These are phyloP conservation scores for Ursus arctos DNA, from an alignment of 2,113 vertebrate species.

Conservation along the genomic window DNA sequence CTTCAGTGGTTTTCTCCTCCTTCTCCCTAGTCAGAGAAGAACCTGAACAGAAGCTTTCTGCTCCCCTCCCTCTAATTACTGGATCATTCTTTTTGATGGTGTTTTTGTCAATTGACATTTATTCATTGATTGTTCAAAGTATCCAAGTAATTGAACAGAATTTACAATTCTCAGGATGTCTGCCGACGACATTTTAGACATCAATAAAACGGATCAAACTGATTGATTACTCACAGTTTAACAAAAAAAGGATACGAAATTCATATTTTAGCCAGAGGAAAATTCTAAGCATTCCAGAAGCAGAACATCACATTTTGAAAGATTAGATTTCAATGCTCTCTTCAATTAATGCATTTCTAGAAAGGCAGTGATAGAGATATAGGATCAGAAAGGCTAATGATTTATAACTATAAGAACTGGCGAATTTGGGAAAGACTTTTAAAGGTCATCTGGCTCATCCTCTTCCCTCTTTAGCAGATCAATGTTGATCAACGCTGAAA, in stretches of 20 bases:
- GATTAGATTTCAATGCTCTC: slow-evolving; percentile 7
- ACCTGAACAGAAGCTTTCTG: neutral
- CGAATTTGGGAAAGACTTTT: neutral
- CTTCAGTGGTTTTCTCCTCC: neutral
- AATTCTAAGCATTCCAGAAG: neutral
- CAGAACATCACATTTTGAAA: neutral
- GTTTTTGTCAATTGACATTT: neutral
- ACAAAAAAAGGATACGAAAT: neutral
- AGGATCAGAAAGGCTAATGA: neutral
- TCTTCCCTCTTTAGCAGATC: neutral
- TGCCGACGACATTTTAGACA: neutral
- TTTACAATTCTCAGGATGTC: neutral
- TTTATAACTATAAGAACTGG: neutral
- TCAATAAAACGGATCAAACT: neutral
- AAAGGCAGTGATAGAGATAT: neutral
- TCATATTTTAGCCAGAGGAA: neutral
- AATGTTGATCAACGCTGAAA: neutral
- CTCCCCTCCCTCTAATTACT: neutral
- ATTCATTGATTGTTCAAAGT: neutral
- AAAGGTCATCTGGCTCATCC: neutral
- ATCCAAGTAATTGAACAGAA: neutral
- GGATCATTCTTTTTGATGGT: neutral
- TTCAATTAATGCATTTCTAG: slow-evolving; percentile 19
- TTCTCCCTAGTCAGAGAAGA: neutral
- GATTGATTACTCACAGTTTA: neutral